phyloP scores from a whole-genome alignment of 1,140 invertebrate species.

The Oreohelix idahoensis region DNA sequence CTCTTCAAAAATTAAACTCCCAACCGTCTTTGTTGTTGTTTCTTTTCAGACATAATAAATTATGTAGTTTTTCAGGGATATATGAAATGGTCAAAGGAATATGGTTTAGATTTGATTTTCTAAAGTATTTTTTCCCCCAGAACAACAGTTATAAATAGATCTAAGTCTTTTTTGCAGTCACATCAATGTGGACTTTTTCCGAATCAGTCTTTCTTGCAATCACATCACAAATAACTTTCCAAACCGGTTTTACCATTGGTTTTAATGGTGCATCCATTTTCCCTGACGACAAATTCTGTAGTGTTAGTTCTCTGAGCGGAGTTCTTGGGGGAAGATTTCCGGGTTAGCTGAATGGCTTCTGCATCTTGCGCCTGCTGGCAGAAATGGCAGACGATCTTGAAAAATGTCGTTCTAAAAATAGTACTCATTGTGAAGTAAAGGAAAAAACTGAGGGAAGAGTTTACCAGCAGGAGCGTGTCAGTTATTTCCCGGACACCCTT shows the following conservation, averaged over 20 bases:
- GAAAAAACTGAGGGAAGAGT: slow-evolving; percentile 83
- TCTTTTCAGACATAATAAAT: no score
- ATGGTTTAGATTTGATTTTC: no score
- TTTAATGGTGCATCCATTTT: neutral
- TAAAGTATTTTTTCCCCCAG: no score
- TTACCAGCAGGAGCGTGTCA: slow-evolving; percentile 83
- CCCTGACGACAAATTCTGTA: neutral
- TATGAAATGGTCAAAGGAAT: no score
- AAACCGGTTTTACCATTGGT: neutral
- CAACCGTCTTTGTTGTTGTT: no score
- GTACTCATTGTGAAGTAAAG: slow-evolving; percentile 84
- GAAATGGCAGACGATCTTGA: slow-evolving; percentile 44
- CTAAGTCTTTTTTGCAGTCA: no score
- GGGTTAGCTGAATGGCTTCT: neutral
- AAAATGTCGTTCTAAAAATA: slow-evolving; percentile 75
- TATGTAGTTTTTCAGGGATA: no score
- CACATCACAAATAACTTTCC: neutral
- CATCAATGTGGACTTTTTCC: no score
- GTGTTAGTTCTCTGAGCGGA: neutral
- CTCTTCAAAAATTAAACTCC: no score
- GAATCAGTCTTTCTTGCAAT: no score
- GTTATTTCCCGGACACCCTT: slow-evolving; percentile 82
- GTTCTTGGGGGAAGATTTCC: neutral
- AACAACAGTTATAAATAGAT: no score
- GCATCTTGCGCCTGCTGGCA: neutral